These are phyloP conservation scores for Xestia ashworthii DNA, from an alignment of 2,888 invertebrate species.

Conservation along the genomic window DNA sequence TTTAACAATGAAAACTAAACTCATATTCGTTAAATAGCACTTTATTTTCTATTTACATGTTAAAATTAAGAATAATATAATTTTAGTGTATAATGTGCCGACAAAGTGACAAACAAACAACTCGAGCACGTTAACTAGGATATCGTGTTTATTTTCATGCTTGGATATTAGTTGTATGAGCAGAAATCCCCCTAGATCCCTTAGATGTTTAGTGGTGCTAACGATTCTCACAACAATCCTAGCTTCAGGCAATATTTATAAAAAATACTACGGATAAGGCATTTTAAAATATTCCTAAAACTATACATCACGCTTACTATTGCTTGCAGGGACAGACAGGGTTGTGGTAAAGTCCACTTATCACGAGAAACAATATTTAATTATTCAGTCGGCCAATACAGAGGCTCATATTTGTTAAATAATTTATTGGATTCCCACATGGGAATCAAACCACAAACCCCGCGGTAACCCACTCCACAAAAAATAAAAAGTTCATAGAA, in stretches of 20 bases:
- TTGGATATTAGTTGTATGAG: conserved; percentile 4
- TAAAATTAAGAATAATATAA: conserved; percentile 64
- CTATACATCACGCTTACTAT: conserved; percentile 4
- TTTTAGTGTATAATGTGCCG: conserved; percentile 51
- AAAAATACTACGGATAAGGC: conserved; percentile 16
- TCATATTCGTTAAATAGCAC: conserved; percentile 70
- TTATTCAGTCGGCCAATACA: neutral
- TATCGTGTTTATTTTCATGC: conserved; percentile 7
- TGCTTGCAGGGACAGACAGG: neutral
- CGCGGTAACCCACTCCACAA: neutral
- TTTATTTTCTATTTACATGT: conserved; percentile 82
- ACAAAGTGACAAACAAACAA: conserved; percentile 41
- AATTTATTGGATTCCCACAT: neutral
- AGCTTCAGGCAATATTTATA: neutral
- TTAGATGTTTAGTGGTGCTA: neutral
- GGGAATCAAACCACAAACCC: neutral
- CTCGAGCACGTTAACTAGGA: conserved; percentile 21
- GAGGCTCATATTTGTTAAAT: neutral
- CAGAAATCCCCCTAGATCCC: conserved; percentile 15
- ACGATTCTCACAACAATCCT: neutral
- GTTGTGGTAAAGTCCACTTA: neutral
- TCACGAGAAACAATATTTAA: neutral
- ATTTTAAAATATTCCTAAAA: neutral
- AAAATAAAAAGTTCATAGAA: neutral
- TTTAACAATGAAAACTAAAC: conserved; percentile 15